Conservation (phyloP, 2,888 invertebrate species). For the Idaea dimidiata region DNA sequence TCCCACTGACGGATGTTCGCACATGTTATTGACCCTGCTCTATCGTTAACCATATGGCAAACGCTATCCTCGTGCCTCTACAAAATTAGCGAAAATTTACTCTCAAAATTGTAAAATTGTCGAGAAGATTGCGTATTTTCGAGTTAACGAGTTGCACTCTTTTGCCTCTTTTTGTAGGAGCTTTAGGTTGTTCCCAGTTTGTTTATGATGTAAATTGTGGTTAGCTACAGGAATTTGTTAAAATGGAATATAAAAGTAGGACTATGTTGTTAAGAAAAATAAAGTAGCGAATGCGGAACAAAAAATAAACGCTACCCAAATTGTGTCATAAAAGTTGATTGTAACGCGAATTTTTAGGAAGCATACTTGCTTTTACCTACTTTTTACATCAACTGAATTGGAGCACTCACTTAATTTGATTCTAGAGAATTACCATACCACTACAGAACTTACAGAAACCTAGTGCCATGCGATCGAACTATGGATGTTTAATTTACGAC, state of each 20-base stretch:
- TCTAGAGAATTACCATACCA: neutral
- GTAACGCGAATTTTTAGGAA: neutral
- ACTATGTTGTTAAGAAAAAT: constrained; percentile 8
- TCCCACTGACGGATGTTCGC: constrained; percentile 66
- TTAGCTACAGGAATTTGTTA: constrained; percentile 12
- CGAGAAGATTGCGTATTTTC: constrained; percentile 36
- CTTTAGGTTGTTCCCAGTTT: constrained; percentile 14
- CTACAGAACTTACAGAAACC: neutral
- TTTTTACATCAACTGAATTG: constrained; percentile 3
- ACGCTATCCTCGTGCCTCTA: constrained; percentile 52
- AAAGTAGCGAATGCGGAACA: neutral
- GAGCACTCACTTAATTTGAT: neutral
- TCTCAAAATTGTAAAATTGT: constrained; percentile 31
- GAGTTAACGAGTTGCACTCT: constrained; percentile 34
- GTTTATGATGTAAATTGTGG: constrained; percentile 18
- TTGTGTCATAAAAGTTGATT: constrained; percentile 13
- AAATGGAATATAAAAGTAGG: constrained; percentile 11
- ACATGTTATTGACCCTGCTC: constrained; percentile 77
- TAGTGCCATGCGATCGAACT: too few relatives aligned
- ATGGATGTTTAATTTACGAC: too few relatives aligned
- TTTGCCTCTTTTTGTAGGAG: constrained; percentile 25
- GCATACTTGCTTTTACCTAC: neutral
- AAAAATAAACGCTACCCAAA: constrained; percentile 16
- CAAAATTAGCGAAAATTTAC: constrained; percentile 53
- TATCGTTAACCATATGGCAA: constrained; percentile 74